These are phyloP conservation scores for Eurypyga helias DNA, from an alignment of 2,113 vertebrate genomes.

Conservation along the genomic window DNA sequence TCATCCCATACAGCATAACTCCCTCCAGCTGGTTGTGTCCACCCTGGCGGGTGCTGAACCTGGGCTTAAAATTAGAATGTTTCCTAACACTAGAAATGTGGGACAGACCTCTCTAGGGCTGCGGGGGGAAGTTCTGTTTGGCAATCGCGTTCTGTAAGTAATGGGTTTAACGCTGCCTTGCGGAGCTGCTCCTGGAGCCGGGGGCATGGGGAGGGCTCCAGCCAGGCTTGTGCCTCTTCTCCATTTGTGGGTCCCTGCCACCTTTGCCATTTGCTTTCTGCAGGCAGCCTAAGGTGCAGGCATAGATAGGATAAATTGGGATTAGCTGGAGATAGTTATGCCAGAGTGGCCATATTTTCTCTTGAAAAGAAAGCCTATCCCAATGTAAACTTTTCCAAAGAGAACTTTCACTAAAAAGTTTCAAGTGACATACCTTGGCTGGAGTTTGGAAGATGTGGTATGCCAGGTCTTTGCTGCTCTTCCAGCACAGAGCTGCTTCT, in stretches of 20 bases:
- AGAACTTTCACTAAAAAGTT: not conserved
- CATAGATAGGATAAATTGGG: not conserved
- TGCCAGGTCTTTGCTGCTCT: not conserved
- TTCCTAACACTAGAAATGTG: not conserved
- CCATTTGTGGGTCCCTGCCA: not conserved
- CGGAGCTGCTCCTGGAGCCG: rapidly evolving
- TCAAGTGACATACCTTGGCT: too few species aligned
- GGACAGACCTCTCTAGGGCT: rapidly evolving
- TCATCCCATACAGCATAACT: rapidly evolving
- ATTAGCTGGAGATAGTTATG: rapidly evolving
- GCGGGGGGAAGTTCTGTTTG: not conserved
- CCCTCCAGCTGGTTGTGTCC: not conserved
- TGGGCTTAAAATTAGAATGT: rapidly evolving
- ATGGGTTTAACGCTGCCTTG: rapidly evolving
- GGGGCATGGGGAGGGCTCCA: rapidly evolving
- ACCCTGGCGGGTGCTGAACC: rapidly evolving
- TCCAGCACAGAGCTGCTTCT: not conserved
- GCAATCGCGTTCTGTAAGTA: rapidly evolving
- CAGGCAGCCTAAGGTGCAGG: not conserved
- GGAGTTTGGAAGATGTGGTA: too few species aligned
- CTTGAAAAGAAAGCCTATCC: not conserved
- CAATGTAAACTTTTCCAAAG: not conserved
- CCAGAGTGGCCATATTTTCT: not conserved
- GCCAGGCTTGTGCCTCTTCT: not conserved
- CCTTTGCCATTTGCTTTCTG: not conserved